Percentiles rank a stretch among this genome's conserved stretches.
These are phyloP conservation scores for Solen grandis DNA, from an alignment of 1,140 invertebrate species.

Conservation along the genomic window DNA sequence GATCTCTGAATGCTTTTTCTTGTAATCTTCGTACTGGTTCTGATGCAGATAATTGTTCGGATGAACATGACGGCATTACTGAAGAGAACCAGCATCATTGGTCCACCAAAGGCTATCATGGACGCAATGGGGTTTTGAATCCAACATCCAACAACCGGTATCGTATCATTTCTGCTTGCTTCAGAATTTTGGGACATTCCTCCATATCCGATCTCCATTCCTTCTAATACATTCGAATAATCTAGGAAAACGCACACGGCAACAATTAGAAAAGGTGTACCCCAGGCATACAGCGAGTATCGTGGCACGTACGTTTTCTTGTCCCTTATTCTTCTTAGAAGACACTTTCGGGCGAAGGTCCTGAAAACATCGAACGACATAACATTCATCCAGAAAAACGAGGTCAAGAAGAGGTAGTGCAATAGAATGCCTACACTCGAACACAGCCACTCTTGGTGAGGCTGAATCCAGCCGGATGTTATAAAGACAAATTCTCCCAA, in stretches of 20 bases:
- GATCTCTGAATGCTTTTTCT: conserved; percentile 60
- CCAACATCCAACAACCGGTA: conserved; percentile 79
- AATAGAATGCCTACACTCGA: conserved; percentile 80
- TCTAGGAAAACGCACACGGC: conserved; percentile 82
- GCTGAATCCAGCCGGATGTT: conserved; percentile 65
- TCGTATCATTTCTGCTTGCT: not conserved
- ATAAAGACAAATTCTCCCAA: conserved; percentile 82
- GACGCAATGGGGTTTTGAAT: conserved; percentile 77
- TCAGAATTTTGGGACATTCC: conserved; percentile 9
- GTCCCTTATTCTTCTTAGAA: conserved; percentile 60
- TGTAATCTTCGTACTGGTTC: conserved; percentile 76
- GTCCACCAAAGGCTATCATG: conserved; percentile 78
- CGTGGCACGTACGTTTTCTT: conserved; percentile 79
- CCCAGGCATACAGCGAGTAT: conserved; percentile 84
- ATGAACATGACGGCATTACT: conserved; percentile 78
- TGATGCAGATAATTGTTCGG: conserved; percentile 82
- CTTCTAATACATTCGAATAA: conserved; percentile 71
- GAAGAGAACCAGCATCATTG: conserved; percentile 77
- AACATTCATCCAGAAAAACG: conserved; percentile 85
- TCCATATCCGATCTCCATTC: conserved; percentile 69
- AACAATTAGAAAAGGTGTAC: conserved; percentile 82
- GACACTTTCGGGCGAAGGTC: conserved; percentile 83
- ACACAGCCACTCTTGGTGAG: conserved; percentile 65
- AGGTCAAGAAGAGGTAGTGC: conserved; percentile 83
- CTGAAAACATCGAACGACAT: conserved; percentile 84